phyloP scores from a whole-genome alignment of 2,888 invertebrate species.

The Stenodema calcarata region DNA sequence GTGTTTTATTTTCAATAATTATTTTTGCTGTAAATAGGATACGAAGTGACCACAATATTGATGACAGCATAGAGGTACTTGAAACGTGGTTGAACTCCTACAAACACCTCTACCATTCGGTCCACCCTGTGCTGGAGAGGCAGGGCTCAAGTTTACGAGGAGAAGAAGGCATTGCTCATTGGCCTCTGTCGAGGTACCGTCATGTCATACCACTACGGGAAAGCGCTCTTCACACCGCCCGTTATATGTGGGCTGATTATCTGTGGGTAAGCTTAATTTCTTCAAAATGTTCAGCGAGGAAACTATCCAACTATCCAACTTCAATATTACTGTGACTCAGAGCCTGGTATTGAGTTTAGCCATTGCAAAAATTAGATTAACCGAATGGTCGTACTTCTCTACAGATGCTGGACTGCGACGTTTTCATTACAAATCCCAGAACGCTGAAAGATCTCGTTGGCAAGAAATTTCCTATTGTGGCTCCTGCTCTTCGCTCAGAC shows the following conservation, averaged over 20 bases:
- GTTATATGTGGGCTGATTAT: constrained; percentile 86
- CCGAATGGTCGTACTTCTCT: constrained; percentile 60
- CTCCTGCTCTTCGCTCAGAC: constrained; percentile 87
- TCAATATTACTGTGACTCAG: too few species aligned
- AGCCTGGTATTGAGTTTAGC: too few species aligned
- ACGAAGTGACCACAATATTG: constrained; percentile 84
- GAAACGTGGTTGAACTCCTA: constrained; percentile 73
- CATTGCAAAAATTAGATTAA: too few species aligned
- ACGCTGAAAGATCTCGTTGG: constrained; percentile 70
- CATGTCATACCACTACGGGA: constrained; percentile 83
- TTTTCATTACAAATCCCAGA: constrained; percentile 73
- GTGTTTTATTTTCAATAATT: background rate
- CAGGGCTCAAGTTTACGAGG: constrained; percentile 64
- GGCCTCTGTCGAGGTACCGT: constrained; percentile 77
- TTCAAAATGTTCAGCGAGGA: too few species aligned
- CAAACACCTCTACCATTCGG: constrained; percentile 72
- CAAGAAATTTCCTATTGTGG: constrained; percentile 71
- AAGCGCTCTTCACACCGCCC: constrained; percentile 73
- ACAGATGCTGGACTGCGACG: constrained; percentile 86
- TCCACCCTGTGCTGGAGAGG: constrained; percentile 68
- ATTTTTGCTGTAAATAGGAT: constrained; percentile 69
- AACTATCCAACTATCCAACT: too few species aligned
- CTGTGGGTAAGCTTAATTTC: constrained; percentile 70
- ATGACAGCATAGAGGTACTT: constrained; percentile 76
- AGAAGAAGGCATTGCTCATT: constrained; percentile 73